A percentile compares a stretch with the other conserved stretches of the same genome.
phyloP scores from a whole-genome alignment of 2,797 vertebrate species.

The Intellagama lesueurii region DNA sequence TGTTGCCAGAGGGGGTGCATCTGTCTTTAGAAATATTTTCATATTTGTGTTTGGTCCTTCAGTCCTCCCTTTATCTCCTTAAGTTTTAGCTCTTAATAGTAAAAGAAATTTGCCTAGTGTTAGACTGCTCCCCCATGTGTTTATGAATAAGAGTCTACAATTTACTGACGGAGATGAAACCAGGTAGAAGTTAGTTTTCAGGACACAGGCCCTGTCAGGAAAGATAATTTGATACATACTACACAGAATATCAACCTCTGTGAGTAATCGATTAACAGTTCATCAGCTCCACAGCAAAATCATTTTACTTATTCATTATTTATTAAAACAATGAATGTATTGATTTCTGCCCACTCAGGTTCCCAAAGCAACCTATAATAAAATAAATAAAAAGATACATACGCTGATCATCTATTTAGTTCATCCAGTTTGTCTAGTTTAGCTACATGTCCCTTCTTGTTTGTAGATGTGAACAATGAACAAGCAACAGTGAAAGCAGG shows the following conservation, averaged over 20 bases:
- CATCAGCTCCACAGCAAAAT: background rate
- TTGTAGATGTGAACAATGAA: background rate
- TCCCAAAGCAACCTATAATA: too few species aligned
- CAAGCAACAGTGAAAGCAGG: background rate
- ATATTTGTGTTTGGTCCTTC: background rate
- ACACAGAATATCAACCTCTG: background rate
- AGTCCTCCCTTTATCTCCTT: background rate
- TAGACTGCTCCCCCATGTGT: too few species aligned
- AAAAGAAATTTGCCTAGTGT: background rate
- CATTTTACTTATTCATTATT: background rate
- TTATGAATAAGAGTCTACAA: background rate
- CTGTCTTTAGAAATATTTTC: background rate
- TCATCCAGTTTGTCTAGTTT: background rate
- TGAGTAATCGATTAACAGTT: background rate
- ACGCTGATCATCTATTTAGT: background rate
- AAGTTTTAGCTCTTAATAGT: background rate
- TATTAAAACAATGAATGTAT: too few species aligned
- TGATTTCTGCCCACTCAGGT: too few species aligned
- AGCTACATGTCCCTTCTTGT: background rate
- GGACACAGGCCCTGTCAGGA: background rate
- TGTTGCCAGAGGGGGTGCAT: background rate
- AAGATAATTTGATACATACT: background rate
- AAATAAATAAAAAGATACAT: too few species aligned
- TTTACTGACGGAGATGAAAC: background rate
- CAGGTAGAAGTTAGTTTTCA: background rate